phyloP scores from a whole-genome alignment of 2,113 vertebrate species.

The Ciconia stormi region DNA sequence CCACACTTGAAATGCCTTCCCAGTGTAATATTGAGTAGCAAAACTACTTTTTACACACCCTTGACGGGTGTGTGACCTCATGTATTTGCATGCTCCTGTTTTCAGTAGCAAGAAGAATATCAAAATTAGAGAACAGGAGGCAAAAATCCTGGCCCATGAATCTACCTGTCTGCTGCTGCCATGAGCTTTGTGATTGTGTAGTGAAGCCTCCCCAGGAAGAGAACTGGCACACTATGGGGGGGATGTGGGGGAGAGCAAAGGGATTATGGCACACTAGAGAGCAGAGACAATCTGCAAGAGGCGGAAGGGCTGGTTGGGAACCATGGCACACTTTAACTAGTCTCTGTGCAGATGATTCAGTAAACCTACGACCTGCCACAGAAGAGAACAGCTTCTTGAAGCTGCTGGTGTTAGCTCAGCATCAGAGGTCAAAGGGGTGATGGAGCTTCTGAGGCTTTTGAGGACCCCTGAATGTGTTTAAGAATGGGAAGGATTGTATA shows the following conservation, averaged over 20 bases:
- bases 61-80: not conserved
- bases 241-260: not conserved
- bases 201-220: not conserved
- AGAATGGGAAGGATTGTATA: not conserved
- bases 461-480: not conserved
- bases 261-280: not conserved
- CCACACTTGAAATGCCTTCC: conserved; percentile 6
- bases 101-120: conserved; percentile 4
- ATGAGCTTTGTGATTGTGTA: not conserved
- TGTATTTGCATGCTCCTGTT: not conserved
- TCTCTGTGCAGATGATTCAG: not conserved
- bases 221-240: not conserved
- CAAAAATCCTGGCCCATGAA: not conserved
- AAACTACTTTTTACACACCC: not conserved
- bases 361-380: not conserved
- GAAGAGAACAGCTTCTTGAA: not conserved
- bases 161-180: not conserved
- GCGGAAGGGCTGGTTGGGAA: not conserved
- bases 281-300: not conserved
- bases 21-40: not conserved
- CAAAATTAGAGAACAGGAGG: not conserved
- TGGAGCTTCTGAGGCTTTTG: not conserved
- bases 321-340: not conserved
- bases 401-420: not conserved
- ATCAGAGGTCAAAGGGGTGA: not conserved